These are phyloP conservation scores for Xiphias gladius DNA, from an alignment of 2,113 vertebrate genomes.

Conservation along the genomic window DNA sequence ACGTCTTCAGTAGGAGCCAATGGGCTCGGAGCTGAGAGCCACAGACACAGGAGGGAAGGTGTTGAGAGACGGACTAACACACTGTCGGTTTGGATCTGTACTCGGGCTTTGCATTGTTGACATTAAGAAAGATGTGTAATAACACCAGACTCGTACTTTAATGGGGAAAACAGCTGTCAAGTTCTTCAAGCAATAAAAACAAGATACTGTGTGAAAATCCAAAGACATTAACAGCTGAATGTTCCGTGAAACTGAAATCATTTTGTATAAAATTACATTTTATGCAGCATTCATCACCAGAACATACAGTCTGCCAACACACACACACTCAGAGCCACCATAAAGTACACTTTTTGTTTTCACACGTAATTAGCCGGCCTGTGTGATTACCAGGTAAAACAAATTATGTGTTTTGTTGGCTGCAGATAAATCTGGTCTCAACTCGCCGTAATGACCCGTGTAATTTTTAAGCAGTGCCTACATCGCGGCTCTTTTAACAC, in stretches of 20 bases:
- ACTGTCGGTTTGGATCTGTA: too few species aligned
- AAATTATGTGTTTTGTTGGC: conserved; percentile 81
- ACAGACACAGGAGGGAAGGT: too few species aligned
- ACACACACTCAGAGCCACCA: conserved; percentile 11
- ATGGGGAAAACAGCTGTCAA: background rate
- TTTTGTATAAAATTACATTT: conserved; percentile 15
- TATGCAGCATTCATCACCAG: conserved; percentile 16
- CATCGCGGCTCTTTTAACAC: conserved; percentile 80
- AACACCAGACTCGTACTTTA: background rate
- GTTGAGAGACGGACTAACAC: too few species aligned
- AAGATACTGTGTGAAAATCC: background rate
- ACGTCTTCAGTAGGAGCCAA: too few species aligned
- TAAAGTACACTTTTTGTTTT: conserved; percentile 56
- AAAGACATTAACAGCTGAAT: conserved; percentile 7
- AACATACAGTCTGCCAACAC: background rate
- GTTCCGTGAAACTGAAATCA: conserved; percentile 7
- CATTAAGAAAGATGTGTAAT: background rate
- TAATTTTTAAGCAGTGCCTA: conserved; percentile 85
- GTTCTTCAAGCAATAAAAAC: background rate
- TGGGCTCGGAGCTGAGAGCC: too few species aligned
- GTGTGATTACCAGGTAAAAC: conserved; percentile 83
- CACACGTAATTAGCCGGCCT: conserved; percentile 76
- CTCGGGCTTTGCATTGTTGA: background rate
- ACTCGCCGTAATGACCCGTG: conserved; percentile 84
- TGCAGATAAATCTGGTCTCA: conserved; percentile 86